These are phyloP conservation scores for Anarsia innoxiella DNA, from an alignment of 2,888 invertebrate genomes.

Conservation along the genomic window DNA sequence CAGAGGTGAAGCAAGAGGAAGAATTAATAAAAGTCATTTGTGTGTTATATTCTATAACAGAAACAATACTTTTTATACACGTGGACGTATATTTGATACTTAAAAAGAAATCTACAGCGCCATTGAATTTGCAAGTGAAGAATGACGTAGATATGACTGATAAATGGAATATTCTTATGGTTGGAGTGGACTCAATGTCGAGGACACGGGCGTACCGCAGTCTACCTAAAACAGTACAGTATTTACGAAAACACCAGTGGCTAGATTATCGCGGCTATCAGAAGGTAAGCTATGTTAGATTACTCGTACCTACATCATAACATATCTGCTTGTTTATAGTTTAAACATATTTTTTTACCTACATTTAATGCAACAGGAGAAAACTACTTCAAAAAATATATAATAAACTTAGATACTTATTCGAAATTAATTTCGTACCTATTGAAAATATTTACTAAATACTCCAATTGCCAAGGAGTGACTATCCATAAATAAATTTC, in stretches of 20 bases:
- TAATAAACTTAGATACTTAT: too few relatives aligned
- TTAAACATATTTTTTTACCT: too few relatives aligned
- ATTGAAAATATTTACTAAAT: neutral
- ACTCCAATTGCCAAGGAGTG: neutral
- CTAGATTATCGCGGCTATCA: slow-evolving; percentile 20
- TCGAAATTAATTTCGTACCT: neutral
- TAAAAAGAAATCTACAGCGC: slow-evolving; percentile 24
- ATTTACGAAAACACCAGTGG: slow-evolving; percentile 15
- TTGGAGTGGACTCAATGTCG: slow-evolving; percentile 20
- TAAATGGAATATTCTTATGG: slow-evolving; percentile 18
- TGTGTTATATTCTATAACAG: neutral
- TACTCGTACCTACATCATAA: too few relatives aligned
- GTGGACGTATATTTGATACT: slow-evolving; percentile 38
- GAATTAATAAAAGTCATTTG: slow-evolving; percentile 43
- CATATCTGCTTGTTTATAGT: too few relatives aligned
- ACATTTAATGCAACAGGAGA: too few relatives aligned
- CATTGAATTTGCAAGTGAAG: neutral
- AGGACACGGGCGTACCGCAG: slow-evolving; percentile 13
- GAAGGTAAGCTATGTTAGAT: slow-evolving; percentile 23
- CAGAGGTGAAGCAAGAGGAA: slow-evolving; percentile 22
- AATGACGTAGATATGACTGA: slow-evolving; percentile 1
- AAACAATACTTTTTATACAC: slow-evolving; percentile 23
- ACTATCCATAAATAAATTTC: neutral
- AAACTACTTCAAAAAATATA: too few relatives aligned
- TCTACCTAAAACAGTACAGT: slow-evolving; percentile 15